A percentile compares a stretch with the other conserved stretches of the same genome.
phyloP scores from a whole-genome alignment of 2,797 vertebrate species.

The Sarcoramphus papa region DNA sequence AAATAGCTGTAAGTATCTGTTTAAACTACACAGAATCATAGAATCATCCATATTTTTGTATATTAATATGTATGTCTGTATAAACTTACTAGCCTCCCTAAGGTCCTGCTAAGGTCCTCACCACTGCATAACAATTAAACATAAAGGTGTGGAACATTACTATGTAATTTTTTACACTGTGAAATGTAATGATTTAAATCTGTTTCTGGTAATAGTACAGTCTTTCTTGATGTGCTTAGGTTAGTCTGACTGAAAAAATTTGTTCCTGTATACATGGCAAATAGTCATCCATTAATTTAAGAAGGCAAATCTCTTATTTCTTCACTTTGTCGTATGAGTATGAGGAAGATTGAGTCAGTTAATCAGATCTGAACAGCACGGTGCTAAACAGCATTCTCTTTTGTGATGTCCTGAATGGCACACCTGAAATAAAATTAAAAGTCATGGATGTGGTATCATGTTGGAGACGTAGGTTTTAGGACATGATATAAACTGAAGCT shows the following conservation, averaged over 20 bases:
- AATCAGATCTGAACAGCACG: background rate
- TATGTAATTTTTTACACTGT: background rate
- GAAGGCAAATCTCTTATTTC: background rate
- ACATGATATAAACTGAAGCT: background rate
- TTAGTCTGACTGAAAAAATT: background rate
- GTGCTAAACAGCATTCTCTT: background rate
- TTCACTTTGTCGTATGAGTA: background rate
- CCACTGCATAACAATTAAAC: background rate
- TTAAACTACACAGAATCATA: background rate
- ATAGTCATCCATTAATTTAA: background rate
- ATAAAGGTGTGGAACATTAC: background rate
- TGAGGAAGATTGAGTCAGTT: background rate
- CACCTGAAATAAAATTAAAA: background rate
- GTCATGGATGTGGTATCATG: background rate
- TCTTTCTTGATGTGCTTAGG: background rate
- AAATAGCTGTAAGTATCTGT: background rate
- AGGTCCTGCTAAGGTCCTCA: background rate
- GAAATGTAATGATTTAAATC: background rate
- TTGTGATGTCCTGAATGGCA: background rate
- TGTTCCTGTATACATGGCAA: background rate
- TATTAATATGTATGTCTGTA: background rate
- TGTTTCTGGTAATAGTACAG: background rate
- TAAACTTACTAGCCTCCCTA: background rate
- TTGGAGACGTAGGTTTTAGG: background rate
- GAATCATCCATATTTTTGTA: background rate